Evolutionary conservation across 2,888 invertebrate species (phyloP), one percentile per base, ranked within the genome.

Genomic region (Pollenia labialis): DNA sequence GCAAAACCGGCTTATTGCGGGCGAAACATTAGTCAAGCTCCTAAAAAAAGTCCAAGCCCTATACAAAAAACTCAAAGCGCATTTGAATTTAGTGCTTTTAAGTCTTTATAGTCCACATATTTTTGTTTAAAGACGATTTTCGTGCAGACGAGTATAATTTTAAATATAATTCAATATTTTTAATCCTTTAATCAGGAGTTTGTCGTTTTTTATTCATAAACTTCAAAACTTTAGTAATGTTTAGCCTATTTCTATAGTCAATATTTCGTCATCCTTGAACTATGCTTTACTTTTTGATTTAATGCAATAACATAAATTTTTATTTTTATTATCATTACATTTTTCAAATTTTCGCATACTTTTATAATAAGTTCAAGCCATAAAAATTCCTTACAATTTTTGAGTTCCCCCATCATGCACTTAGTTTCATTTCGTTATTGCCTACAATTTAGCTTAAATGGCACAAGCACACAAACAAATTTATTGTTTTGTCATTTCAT

Each of bases 401-500:
- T 23, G 50, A 56, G 7, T 14, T 56, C 14, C 50, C 40, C 50
- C 40, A 32, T 52, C 56, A n/a, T n/a, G 62, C 62, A 68, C 52
- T 74, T 58, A 76, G 42, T 72, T 84, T 48, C 54, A 58, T 72
- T 77, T 72, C 56, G 54, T 83, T 87, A 81, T 84, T 81, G 84
- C 84, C 87, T 84, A 84, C 77, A 68, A 68, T 87, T 87, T 72
- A 58, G 10, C 58, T 75, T 46, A 86, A 81, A 72, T 56, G 42
- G 56, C 72, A 64, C 66, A 48, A 56, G 40, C 62, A 66, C 46
- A 74, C 50, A 66, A 62, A 56, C 48, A 81, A 79, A 54, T 79
- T 72, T 60, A 85, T 68, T 86, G 77, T 77, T 87, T 87, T 87
- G 84, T 81, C 84, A 87, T 87, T 87, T 84, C 74, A 58, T 87